phyloP scores from a whole-genome alignment of 1,140 invertebrate genomes.

The Pentalonia nigronervosa region DNA sequence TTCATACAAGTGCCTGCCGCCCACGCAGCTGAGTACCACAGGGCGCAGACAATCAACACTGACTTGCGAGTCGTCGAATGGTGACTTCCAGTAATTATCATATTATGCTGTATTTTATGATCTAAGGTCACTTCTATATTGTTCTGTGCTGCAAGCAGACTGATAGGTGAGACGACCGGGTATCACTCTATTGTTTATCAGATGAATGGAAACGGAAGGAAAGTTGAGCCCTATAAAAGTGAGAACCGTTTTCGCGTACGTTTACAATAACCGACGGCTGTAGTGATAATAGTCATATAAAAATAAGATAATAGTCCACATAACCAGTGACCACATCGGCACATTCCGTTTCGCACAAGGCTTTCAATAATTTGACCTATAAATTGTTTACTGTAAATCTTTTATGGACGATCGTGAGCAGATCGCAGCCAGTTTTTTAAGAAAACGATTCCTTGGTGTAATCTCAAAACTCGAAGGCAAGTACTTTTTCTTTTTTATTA shows the following conservation, averaged over 20 bases:
- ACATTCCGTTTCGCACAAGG: not conserved
- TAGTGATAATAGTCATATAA: not conserved
- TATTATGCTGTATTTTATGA: too few relatives aligned
- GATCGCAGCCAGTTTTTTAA: constrained; percentile 40
- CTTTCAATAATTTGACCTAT: not conserved
- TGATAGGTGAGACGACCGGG: too few relatives aligned
- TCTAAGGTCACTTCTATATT: too few relatives aligned
- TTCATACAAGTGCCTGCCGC: not conserved
- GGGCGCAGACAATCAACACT: not conserved
- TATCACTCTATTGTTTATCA: not conserved
- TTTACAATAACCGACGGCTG: not conserved
- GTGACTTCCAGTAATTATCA: too few relatives aligned
- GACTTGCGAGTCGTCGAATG: too few relatives aligned
- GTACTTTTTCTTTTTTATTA: not conserved
- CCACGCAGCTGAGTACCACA: not conserved
- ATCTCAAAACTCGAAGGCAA: constrained; percentile 31
- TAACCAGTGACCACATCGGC: too few relatives aligned
- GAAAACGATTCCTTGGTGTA: constrained; percentile 20
- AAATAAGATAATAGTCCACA: not conserved
- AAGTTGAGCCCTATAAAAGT: not conserved
- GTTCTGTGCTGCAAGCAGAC: too few relatives aligned
- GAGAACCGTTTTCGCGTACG: not conserved
- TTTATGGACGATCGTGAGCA: constrained; percentile 24
- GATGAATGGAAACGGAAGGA: not conserved
- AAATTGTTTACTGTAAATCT: too few relatives aligned